Base-by-base conservation (phyloP, 2,888 invertebrate genomes). In the Mechanitis messenoides region DNA sequence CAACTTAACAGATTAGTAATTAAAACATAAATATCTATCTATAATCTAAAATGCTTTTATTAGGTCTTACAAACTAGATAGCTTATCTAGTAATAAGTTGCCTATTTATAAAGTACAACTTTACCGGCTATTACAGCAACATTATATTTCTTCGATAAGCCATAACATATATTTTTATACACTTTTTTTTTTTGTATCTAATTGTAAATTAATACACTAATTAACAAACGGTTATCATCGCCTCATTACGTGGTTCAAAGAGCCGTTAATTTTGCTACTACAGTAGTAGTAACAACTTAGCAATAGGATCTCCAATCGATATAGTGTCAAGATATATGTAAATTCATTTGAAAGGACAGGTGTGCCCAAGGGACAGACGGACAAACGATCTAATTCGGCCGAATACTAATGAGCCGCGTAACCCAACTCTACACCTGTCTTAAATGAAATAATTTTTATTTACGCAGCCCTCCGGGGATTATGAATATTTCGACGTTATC, bases 371-470 rank as follows among this genome's bases (percentile, higher is more conserved):
- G 66, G 65, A 62, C 64, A 69, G 69, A 67, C 68, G 71, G 72
- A 70, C 70, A 71, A 75, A 71, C 77, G 77, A 74, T 85, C 83
- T 82, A 85, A 84, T 85, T 84, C 84, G 78, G 80, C 79, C 75
- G 75, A 81, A 86, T 86, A 79, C 78, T 85, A 87, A 88, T 84
- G 81, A 84, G 75, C 70, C 69, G 67, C 79, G 87, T 85, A 88
- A 88, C 87, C 81, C 74, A 83, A 88, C 78, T 76, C 85, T 79
- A 71, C 89, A 89, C 88, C 89, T 89, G 89, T 86, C 89, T 73
- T 74, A 76, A 81, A 83, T 79, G 75, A 83, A 83, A 86, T 85
- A 85, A 80, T 86, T 87, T 84, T 87, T 85, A 85, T 87, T 85
- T 84, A 87, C 83, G 77, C 69, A 83, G 81, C 84, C 85, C 84